phyloP scores from a whole-genome alignment of 2,797 vertebrate genomes.

The Microctenopoma lineatum region DNA sequence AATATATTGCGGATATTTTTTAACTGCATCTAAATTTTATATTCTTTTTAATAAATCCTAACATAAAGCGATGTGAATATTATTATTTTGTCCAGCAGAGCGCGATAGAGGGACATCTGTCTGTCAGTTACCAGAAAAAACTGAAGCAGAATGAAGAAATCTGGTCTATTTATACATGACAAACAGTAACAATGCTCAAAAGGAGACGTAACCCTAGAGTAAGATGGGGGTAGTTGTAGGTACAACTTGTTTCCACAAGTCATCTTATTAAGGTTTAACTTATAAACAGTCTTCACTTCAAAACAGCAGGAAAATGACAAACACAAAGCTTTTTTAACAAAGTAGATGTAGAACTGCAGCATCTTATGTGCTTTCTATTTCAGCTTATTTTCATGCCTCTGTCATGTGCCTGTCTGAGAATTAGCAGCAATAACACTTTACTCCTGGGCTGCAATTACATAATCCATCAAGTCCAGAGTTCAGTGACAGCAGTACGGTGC shows the following conservation, averaged over 20 bases:
- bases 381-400: background rate
- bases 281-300: too few relatives aligned
- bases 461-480: conserved; percentile 63
- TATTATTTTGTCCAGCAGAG: conserved; percentile 34
- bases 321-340: background rate
- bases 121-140: background rate
- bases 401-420: background rate
- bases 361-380: background rate
- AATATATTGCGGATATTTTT: conserved; percentile 60
- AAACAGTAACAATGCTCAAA: background rate
- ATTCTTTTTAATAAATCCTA: conserved; percentile 71
- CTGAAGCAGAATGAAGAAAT: too few relatives aligned
- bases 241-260: too few relatives aligned
- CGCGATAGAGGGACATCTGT: background rate
- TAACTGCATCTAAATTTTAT: conserved; percentile 40
- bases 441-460: background rate
- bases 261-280: too few relatives aligned
- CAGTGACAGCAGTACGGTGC: conserved; percentile 16
- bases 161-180: background rate
- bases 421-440: conserved; percentile 29
- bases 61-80: conserved; percentile 17
- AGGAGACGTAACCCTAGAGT: conserved; percentile 20
- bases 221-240: background rate
- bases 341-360: background rate
- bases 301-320: background rate